These are phyloP conservation scores for Tyrannus savana DNA, from an alignment of 2,113 vertebrate species.

Conservation along the genomic window DNA sequence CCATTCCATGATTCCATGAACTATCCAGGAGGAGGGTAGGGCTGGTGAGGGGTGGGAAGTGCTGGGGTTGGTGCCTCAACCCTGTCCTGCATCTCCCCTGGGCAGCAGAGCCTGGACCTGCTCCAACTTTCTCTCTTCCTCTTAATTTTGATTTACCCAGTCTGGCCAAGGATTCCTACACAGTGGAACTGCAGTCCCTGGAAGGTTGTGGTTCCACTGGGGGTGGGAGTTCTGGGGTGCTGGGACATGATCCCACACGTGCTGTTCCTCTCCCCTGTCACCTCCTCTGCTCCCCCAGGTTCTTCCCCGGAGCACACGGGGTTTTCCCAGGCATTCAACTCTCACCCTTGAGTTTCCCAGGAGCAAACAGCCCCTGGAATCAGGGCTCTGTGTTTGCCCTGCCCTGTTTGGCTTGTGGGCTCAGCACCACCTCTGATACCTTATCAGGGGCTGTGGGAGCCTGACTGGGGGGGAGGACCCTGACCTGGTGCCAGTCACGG, in stretches of 20 bases:
- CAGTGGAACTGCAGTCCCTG: fast-evolving
- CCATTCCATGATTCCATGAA: neutral
- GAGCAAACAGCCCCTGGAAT: neutral
- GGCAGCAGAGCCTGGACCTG: neutral
- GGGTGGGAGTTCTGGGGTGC: neutral
- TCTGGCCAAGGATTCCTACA: neutral
- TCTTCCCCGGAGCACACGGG: neutral
- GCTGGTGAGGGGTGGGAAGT: neutral
- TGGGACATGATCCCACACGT: fast-evolving
- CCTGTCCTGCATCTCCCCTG: neutral
- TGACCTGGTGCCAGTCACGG: fast-evolving
- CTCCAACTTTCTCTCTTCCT: neutral
- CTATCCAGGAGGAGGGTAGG: neutral
- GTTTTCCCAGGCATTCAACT: neutral
- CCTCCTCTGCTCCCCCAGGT: fast-evolving
- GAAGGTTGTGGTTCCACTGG: neutral
- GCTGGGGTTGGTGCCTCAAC: neutral
- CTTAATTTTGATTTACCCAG: fast-evolving
- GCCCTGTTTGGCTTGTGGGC: neutral
- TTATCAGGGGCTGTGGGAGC: neutral
- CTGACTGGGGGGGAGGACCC: neutral
- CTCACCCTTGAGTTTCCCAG: fast-evolving
- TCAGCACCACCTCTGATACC: neutral
- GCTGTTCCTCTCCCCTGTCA: neutral
- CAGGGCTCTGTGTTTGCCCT: neutral